Conservation (phyloP, 2,888 invertebrate species). For the Trichacis sp. region DNA sequence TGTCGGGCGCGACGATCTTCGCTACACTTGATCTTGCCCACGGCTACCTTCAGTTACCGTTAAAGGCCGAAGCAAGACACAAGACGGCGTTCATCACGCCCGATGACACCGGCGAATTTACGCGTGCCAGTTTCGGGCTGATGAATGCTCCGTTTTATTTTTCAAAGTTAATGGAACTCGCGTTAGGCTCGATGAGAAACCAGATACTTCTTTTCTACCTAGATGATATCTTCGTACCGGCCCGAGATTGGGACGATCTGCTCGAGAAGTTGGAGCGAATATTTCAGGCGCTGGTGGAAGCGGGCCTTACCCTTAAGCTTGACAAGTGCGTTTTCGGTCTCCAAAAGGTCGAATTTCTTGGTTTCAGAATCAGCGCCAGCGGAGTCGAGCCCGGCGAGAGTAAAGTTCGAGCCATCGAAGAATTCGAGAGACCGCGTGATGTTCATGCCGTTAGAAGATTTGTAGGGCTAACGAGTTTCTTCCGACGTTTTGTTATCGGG, state of each 20-base stretch:
- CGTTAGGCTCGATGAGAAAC: constrained; percentile 18
- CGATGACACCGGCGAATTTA: too few species aligned
- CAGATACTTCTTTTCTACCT: constrained; percentile 16
- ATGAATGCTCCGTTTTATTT: constrained; percentile 54
- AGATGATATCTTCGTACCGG: constrained; percentile 12
- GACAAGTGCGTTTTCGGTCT: constrained; percentile 15
- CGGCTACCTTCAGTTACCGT: too few species aligned
- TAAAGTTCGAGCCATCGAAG: constrained; percentile 12
- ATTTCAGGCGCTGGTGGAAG: constrained; percentile 2
- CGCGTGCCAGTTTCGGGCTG: constrained; percentile 49
- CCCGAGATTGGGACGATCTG: constrained; percentile 8
- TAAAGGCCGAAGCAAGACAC: constrained; percentile 21
- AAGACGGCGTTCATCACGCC: too few species aligned
- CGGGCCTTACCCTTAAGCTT: constrained; percentile 20
- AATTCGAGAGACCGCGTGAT: constrained; percentile 23
- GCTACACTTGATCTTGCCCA: constrained; percentile 26
- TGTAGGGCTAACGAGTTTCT: constrained; percentile 33
- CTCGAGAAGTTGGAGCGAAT: not conserved
- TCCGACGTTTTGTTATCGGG: constrained; percentile 6
- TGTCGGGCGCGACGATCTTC: constrained; percentile 14
- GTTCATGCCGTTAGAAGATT: constrained; percentile 37
- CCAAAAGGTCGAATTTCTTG: constrained; percentile 16
- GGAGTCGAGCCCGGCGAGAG: constrained; percentile 15
- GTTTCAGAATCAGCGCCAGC: constrained; percentile 6
- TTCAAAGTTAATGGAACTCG: too few species aligned